Evolutionary conservation across 2,888 invertebrate species (phyloP), one percentile per base, ranked within the genome.

Genomic region (Cheiracanthium punctorium): DNA sequence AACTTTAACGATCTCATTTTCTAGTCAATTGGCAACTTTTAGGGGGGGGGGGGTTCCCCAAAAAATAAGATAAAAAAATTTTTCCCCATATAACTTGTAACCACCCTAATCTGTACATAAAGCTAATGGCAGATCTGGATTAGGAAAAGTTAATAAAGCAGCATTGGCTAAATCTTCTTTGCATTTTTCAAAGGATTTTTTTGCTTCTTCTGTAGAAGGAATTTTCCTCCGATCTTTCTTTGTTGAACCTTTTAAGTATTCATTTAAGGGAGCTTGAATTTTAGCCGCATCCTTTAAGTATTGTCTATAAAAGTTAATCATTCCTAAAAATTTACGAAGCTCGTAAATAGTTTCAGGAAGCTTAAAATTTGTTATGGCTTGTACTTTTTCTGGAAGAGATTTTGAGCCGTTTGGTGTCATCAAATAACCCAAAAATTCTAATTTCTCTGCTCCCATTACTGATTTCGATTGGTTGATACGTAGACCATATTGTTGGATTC

Each of bases 41-140:
- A n/a, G n/a, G n/a, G n/a, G n/a, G n/a, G n/a, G n/a, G n/a, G n/a
- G n/a, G n/a, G n/a, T n/a, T n/a, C n/a, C n/a, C n/a, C n/a, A n/a
- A n/a, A n/a, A n/a, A n/a, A n/a, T n/a, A n/a, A n/a, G n/a, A n/a
- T n/a, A n/a, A n/a, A n/a, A n/a, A n/a, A n/a, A n/a, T n/a, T n/a
- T n/a, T n/a, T n/a, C n/a, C n/a, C n/a, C n/a, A n/a, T n/a, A n/a
- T n/a, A n/a, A n/a, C n/a, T n/a, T n/a, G n/a, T n/a, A n/a, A n/a
- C n/a, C n/a, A n/a, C n/a, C n/a, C n/a, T n/a, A n/a, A 37, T 94
- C 89, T 90, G 67, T 33, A 12, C 52, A 64, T 24, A 76, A 74
- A 24, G 65, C 0, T 17, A 88, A 58, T 67, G 30, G 41, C 8
- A 41, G 52, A 28, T 32, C 82, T n/a, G 71, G 20, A 24, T 67